Percentiles rank a stretch among this genome's conserved stretches.
Conservation (phyloP, 2,888 invertebrate genomes). For the Acanthacorydalis orientalis region DNA sequence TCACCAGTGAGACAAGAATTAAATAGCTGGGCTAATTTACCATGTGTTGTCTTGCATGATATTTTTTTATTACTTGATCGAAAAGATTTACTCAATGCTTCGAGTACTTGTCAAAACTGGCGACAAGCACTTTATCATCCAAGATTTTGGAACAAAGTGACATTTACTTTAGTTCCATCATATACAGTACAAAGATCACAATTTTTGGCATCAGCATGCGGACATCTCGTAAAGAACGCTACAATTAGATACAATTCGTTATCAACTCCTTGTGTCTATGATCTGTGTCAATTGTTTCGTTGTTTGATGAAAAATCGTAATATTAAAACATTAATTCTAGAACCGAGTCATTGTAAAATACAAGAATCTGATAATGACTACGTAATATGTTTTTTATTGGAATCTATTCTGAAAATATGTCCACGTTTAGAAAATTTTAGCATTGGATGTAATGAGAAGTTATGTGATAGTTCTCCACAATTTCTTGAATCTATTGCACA, state of each 20-base stretch:
- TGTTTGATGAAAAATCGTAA: constrained; percentile 22
- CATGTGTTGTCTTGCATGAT: constrained; percentile 22
- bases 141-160: constrained; percentile 24
- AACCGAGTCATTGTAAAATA: constrained; percentile 25
- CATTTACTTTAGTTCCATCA: constrained; percentile 20
- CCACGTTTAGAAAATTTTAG: constrained; percentile 21
- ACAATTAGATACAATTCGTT: constrained; percentile 22
- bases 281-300: constrained; percentile 22
- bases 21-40: constrained; percentile 23
- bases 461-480: constrained; percentile 20
- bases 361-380: constrained; percentile 14
- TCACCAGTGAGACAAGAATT: constrained; percentile 6
- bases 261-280: constrained; percentile 20
- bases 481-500: constrained; percentile 18
- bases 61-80: constrained; percentile 21
- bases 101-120: constrained; percentile 25
- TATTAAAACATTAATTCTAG: constrained; percentile 21
- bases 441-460: constrained; percentile 24
- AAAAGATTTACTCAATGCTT: constrained; percentile 23
- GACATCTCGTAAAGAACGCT: constrained; percentile 20
- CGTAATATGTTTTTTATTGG: constrained; percentile 15
- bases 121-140: constrained; percentile 24
- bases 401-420: constrained; percentile 16
- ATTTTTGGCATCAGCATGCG: constrained; percentile 21
- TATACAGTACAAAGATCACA: constrained; percentile 18